Conservation (phyloP, 2,797 vertebrate genomes). For the Poeciliopsis presidionis region DNA sequence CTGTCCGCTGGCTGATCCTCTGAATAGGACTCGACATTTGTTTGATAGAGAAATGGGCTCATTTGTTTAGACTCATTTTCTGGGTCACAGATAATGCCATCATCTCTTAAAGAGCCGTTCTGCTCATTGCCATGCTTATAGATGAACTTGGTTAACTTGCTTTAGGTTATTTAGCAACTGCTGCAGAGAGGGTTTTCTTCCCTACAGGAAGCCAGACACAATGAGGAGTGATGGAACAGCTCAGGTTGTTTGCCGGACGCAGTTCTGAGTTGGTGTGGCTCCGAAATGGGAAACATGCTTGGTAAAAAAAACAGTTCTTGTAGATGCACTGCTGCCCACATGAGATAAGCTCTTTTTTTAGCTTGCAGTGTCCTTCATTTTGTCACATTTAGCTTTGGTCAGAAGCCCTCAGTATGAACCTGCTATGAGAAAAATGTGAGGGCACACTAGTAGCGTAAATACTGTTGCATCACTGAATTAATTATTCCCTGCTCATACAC, state of each 20-base stretch:
- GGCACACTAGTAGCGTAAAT: background rate
- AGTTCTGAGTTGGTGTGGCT: background rate
- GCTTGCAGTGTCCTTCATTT: slow-evolving; percentile 11
- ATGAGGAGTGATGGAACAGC: background rate
- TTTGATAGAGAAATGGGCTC: background rate
- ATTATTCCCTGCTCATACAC: background rate
- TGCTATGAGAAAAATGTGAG: background rate
- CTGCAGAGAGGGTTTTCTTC: background rate
- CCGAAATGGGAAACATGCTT: background rate
- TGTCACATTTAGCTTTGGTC: slow-evolving; percentile 8
- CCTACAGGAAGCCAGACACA: background rate
- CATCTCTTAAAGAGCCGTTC: background rate
- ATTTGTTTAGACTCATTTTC: slow-evolving; percentile 4
- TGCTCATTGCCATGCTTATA: background rate
- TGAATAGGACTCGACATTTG: slow-evolving; percentile 1
- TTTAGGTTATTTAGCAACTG: background rate
- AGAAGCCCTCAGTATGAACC: slow-evolving; percentile 15
- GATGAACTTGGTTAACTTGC: background rate
- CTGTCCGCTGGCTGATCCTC: background rate
- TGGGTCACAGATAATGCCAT: background rate
- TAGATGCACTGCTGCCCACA: slow-evolving; percentile 39
- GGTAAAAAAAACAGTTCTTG: background rate
- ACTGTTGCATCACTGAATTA: background rate
- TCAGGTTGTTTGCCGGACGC: background rate
- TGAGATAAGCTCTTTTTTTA: slow-evolving; percentile 44